Conservation (phyloP, 1,140 invertebrate species). For the Contarinia nasturtii region DNA sequence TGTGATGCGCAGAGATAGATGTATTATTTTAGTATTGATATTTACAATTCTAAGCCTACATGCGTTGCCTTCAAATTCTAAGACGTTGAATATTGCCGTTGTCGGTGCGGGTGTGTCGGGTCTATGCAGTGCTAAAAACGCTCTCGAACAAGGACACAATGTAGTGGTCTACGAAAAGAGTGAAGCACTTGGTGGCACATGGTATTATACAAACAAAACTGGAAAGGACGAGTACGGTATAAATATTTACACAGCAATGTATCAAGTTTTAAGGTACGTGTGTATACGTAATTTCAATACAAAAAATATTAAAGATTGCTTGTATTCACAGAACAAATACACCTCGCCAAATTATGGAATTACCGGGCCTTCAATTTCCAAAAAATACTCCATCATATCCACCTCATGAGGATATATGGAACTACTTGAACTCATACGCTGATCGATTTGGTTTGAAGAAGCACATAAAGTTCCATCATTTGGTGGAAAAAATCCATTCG, state of each 20-base stretch:
- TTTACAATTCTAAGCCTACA: no score
- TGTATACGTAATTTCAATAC: no score
- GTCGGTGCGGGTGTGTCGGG: conserved; percentile 31
- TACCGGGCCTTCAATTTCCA: conserved; percentile 60
- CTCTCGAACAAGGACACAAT: conserved; percentile 28
- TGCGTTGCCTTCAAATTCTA: no score
- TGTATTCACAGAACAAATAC: conserved; percentile 64
- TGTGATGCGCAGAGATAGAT: no score
- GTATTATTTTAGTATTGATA: no score
- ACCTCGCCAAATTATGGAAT: conserved; percentile 80
- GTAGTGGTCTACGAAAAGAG: conserved; percentile 57
- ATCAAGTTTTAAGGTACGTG: conserved; percentile 26
- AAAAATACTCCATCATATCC: conserved; percentile 53
- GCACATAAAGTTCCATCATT: no score
- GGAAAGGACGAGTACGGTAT: conserved; percentile 54
- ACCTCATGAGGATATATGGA: conserved; percentile 52
- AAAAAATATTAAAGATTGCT: background rate
- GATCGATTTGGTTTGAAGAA: conserved; percentile 30
- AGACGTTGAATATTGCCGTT: no score
- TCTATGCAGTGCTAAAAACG: no score
- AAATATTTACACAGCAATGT: conserved; percentile 76
- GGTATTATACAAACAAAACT: conserved; percentile 60
- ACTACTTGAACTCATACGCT: conserved; percentile 63
- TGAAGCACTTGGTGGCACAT: conserved; percentile 63
- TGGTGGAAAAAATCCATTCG: no score